These are phyloP conservation scores for Cheirogaleus medius DNA, from an alignment of 2,113 vertebrate species.

Conservation along the genomic window DNA sequence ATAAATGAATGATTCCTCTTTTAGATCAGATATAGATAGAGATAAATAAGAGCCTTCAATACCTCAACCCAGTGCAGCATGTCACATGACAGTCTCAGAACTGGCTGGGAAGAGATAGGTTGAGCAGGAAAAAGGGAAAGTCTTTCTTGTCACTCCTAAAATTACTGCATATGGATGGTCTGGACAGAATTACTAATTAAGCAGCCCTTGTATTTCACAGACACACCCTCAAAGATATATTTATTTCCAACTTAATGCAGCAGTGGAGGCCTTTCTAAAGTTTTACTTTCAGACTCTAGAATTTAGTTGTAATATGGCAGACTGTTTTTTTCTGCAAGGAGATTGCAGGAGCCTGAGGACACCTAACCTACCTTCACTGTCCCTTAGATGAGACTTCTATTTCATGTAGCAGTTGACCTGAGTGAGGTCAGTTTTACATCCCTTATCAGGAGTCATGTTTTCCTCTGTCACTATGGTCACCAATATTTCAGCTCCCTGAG, in stretches of 20 bases:
- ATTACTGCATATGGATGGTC: neutral
- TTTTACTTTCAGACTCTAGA: neutral
- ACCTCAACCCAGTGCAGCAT: neutral
- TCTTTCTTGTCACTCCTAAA: slow-evolving; percentile 18
- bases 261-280: neutral
- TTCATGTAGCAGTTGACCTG: neutral
- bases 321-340: neutral
- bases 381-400: neutral
- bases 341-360: neutral
- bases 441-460: neutral
- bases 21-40: neutral
- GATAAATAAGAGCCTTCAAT: neutral
- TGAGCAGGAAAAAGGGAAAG: neutral
- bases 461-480: neutral
- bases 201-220: slow-evolving; percentile 12
- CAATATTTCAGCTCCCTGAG: neutral
- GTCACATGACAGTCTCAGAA: neutral
- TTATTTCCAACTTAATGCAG: slow-evolving; percentile 28
- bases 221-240: neutral
- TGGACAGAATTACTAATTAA: neutral
- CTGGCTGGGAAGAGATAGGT: neutral
- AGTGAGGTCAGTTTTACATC: neutral
- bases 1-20: neutral
- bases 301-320: neutral
- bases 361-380: neutral